Percentiles rank a stretch among this genome's conserved stretches.
Evolutionary conservation across 1,140 invertebrate species (phyloP).

Genomic region (Akabosia matsudoensis): DNA sequence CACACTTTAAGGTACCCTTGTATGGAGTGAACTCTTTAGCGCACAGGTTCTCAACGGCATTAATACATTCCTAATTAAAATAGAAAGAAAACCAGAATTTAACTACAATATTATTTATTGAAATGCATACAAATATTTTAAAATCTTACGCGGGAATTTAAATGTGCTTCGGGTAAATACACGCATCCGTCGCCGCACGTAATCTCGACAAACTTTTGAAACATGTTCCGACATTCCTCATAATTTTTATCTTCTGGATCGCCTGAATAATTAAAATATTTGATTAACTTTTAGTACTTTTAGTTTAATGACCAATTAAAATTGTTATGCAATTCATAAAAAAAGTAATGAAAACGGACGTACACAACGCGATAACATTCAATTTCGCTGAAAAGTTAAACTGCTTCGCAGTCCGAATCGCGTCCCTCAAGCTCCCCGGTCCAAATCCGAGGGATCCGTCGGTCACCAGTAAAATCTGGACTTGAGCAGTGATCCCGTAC

Average conservation of each 20-base stretch:
- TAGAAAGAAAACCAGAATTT: constrained; percentile 23
- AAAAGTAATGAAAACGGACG: constrained; percentile 38
- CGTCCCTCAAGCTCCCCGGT: constrained; percentile 57
- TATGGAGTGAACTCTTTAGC: constrained; percentile 76
- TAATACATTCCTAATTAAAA: constrained; percentile 56
- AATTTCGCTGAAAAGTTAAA: constrained; percentile 79
- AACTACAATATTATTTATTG: too few relatives aligned
- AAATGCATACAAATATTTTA: neutral
- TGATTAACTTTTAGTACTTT: too few relatives aligned
- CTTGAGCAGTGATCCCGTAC: constrained; percentile 75
- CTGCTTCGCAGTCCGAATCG: constrained; percentile 64
- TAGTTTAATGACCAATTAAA: too few relatives aligned
- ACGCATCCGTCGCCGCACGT: constrained; percentile 65
- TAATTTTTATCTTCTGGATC: constrained; percentile 54
- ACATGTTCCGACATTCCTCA: constrained; percentile 52
- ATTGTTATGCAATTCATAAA: too few relatives aligned
- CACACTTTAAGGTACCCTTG: constrained; percentile 71
- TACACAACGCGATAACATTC: constrained; percentile 66
- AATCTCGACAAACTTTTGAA: constrained; percentile 58
- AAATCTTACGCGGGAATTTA: constrained; percentile 54
- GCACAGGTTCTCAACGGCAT: constrained; percentile 68
- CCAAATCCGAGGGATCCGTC: constrained; percentile 74
- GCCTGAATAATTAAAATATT: constrained; percentile 49
- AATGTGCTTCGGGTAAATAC: constrained; percentile 60
- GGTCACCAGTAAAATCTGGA: constrained; percentile 66